A percentile compares a stretch with the other conserved stretches of the same genome.
These are phyloP conservation scores for Folsomia manolachei DNA, from an alignment of 2,888 invertebrate species.

Conservation along the genomic window DNA sequence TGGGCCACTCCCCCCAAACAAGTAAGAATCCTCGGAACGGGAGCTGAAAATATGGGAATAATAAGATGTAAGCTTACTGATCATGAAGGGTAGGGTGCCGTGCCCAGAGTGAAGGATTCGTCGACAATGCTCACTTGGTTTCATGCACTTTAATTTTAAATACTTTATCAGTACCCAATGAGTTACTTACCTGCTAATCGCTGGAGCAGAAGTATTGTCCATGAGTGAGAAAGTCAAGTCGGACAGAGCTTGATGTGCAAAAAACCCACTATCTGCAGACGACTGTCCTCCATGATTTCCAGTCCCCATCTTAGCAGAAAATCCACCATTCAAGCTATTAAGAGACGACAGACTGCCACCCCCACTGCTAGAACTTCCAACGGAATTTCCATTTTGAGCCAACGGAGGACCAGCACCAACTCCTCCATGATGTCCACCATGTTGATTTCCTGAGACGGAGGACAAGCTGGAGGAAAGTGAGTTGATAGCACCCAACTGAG, in stretches of 20 bases:
- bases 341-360: slow-evolving; percentile 48
- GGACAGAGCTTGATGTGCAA: slow-evolving; percentile 22
- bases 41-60: slow-evolving; percentile 46
- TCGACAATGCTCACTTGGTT: too few species aligned
- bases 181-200: too few species aligned
- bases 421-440: too few species aligned
- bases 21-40: slow-evolving; percentile 46
- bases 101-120: too few species aligned
- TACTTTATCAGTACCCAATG: too few species aligned
- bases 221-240: slow-evolving; percentile 44
- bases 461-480: slow-evolving; percentile 50
- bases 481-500: slow-evolving; percentile 53
- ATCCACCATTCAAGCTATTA: slow-evolving; percentile 47
- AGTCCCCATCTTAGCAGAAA: slow-evolving; percentile 28
- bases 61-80: too few species aligned
- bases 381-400: slow-evolving; percentile 23
- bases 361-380: slow-evolving; percentile 44
- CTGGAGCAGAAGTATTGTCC: slow-evolving; percentile 28
- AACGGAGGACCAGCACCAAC: slow-evolving; percentile 29
- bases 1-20: slow-evolving; percentile 44
- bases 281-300: slow-evolving; percentile 24
- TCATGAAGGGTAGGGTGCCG: too few species aligned
- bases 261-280: slow-evolving; percentile 23
- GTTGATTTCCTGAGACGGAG: slow-evolving; percentile 44
- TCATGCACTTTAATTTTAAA: too few species aligned